These are phyloP conservation scores for Botia almorhae DNA, from an alignment of 2,797 vertebrate species.

Conservation along the genomic window DNA sequence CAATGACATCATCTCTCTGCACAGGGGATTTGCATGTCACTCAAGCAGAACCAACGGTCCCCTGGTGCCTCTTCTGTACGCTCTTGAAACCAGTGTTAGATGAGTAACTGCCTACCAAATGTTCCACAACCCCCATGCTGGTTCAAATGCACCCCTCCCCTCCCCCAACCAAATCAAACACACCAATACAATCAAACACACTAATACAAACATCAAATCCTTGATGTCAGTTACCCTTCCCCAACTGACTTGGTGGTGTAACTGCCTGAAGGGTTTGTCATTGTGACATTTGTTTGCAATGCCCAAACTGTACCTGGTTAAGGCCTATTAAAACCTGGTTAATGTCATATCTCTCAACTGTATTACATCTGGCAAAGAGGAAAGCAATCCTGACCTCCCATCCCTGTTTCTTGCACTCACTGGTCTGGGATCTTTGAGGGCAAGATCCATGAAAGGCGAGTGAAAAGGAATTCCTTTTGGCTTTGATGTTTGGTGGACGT, in stretches of 20 bases:
- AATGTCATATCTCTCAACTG: not conserved
- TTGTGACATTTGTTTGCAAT: slow-evolving; percentile 53
- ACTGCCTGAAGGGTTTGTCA: slow-evolving; percentile 40
- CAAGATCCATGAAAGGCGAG: slow-evolving; percentile 45
- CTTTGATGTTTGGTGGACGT: slow-evolving; percentile 60
- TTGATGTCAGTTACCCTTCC: slow-evolving; percentile 30
- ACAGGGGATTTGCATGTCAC: slow-evolving; percentile 59
- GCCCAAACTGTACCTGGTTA: slow-evolving; percentile 34
- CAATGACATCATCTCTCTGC: slow-evolving; percentile 78
- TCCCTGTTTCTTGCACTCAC: slow-evolving; percentile 4
- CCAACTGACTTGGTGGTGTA: slow-evolving; percentile 53
- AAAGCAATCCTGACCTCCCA: slow-evolving; percentile 12
- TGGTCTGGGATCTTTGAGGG: slow-evolving; percentile 29
- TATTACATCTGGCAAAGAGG: slow-evolving; percentile 13
- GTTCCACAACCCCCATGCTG: slow-evolving; percentile 45
- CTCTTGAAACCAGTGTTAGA: slow-evolving; percentile 30
- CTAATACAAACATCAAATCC: slow-evolving; percentile 17
- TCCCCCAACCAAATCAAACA: not conserved
- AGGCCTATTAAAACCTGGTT: slow-evolving; percentile 19
- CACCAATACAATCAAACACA: slow-evolving; percentile 27
- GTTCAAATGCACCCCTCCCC: slow-evolving; percentile 27
- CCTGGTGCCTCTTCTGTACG: slow-evolving; percentile 42
- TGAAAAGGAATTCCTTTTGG: slow-evolving; percentile 59
- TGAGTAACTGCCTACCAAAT: slow-evolving; percentile 51
- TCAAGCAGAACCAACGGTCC: slow-evolving; percentile 49